Conservation (phyloP, 2,797 vertebrate species). For the Diglossa cyanea region DNA sequence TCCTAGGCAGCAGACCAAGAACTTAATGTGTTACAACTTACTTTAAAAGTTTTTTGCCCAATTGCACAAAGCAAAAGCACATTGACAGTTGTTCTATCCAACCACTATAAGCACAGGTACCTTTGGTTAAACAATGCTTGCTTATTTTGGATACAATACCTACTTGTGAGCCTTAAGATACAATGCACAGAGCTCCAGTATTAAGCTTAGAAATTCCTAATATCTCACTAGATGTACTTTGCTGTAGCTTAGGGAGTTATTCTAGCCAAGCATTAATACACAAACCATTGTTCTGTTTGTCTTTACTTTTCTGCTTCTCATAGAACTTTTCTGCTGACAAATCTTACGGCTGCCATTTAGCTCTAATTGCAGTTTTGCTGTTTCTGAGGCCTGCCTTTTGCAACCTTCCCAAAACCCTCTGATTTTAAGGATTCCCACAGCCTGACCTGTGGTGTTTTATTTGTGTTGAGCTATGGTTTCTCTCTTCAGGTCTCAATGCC, state of each 20-base stretch:
- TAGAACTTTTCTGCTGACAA: neutral
- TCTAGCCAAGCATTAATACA: neutral
- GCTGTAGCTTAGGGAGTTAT: neutral
- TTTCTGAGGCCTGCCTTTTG: neutral
- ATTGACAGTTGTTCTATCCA: neutral
- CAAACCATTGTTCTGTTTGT: neutral
- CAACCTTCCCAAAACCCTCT: neutral
- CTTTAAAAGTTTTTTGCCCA: neutral
- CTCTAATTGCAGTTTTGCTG: neutral
- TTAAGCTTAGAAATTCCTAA: neutral
- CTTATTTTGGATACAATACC: neutral
- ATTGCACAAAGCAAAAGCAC: neutral
- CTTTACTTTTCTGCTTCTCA: neutral
- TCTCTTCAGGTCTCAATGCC: neutral
- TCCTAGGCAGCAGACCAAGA: neutral
- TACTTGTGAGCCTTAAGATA: neutral
- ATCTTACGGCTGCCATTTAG: neutral
- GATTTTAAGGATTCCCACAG: neutral
- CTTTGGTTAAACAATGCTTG: neutral
- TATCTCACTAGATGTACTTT: neutral
- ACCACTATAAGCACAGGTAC: neutral
- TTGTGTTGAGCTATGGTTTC: neutral
- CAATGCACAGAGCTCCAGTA: neutral
- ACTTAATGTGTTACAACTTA: neutral
- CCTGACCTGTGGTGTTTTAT: neutral